Percentiles rank a stretch among this genome's conserved stretches.
Evolutionary conservation across 1,140 invertebrate genomes (phyloP).

Genomic region (Drosophila ogumai): DNA sequence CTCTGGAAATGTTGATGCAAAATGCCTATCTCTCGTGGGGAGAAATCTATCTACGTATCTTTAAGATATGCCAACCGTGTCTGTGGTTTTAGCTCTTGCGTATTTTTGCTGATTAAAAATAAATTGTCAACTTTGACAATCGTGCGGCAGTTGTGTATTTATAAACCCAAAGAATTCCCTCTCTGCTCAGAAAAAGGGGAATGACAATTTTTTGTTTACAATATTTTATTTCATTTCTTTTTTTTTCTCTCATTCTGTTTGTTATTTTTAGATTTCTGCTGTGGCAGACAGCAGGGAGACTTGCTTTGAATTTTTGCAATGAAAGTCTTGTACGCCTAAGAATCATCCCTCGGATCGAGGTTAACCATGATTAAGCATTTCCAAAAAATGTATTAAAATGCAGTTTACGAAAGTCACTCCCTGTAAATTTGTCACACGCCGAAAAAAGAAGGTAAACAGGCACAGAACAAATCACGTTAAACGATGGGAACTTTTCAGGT

Average conservation of each 20-base stretch:
- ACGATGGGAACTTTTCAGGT: constrained; percentile 55
- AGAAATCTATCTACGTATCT: constrained; percentile 36
- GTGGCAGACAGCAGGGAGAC: constrained; percentile 73
- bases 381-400: constrained; percentile 15
- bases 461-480: constrained; percentile 42
- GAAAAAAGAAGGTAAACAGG: constrained; percentile 21
- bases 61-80: constrained; percentile 30
- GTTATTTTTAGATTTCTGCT: constrained; percentile 60
- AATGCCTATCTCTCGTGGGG: constrained; percentile 8
- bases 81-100: neutral
- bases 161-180: constrained; percentile 62
- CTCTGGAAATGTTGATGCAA: neutral
- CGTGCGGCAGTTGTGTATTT: constrained; percentile 64
- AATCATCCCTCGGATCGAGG: neutral
- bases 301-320: constrained; percentile 35
- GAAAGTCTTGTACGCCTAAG: neutral
- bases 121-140: constrained; percentile 81
- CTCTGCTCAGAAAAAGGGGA: constrained; percentile 15
- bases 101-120: constrained; percentile 74
- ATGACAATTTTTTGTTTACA: constrained; percentile 51
- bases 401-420: constrained; percentile 43
- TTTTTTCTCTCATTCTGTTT: constrained; percentile 22
- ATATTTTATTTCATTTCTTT: constrained; percentile 30
- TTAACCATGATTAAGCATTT: constrained; percentile 32
- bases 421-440: constrained; percentile 47